Conservation (phyloP, 2,888 invertebrate genomes). For the Alloscopus bannaensis region DNA sequence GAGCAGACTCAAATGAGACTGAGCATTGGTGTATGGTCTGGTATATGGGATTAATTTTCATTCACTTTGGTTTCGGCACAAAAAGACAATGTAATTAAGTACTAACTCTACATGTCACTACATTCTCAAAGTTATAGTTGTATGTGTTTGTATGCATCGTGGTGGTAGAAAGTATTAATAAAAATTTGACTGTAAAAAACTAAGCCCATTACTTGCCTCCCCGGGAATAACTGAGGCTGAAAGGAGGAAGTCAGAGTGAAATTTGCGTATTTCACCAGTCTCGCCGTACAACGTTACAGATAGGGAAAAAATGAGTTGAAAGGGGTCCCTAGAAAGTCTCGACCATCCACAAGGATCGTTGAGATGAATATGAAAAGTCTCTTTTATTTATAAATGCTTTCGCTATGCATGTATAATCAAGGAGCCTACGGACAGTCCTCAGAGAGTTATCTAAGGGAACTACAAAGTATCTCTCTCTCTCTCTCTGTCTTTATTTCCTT, state of each 20-base stretch:
- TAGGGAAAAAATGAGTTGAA: constrained; percentile 32
- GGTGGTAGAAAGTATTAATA: background rate
- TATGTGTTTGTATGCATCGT: background rate
- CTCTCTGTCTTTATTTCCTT: too few species aligned
- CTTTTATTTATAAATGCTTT: constrained; percentile 51
- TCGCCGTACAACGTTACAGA: constrained; percentile 36
- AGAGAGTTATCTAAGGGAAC: constrained; percentile 55
- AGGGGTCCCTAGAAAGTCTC: constrained; percentile 6
- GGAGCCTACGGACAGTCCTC: constrained; percentile 59
- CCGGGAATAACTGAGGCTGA: background rate
- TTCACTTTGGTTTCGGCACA: constrained; percentile 65
- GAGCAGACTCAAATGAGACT: too few species aligned
- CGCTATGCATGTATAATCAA: constrained; percentile 55
- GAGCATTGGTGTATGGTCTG: too few species aligned
- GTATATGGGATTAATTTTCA: too few species aligned
- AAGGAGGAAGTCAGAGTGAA: background rate
- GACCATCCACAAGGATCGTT: constrained; percentile 8
- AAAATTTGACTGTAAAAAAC: too few species aligned
- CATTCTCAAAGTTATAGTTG: too few species aligned
- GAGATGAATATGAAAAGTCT: constrained; percentile 15
- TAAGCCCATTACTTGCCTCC: too few species aligned
- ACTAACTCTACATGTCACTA: too few species aligned
- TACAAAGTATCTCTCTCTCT: constrained; percentile 23
- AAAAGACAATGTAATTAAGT: too few species aligned
- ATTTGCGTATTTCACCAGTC: too few species aligned